A percentile compares a stretch with the other conserved stretches of the same genome.
These are phyloP conservation scores for Alectura lathami DNA, from an alignment of 2,113 vertebrate genomes.

Conservation along the genomic window DNA sequence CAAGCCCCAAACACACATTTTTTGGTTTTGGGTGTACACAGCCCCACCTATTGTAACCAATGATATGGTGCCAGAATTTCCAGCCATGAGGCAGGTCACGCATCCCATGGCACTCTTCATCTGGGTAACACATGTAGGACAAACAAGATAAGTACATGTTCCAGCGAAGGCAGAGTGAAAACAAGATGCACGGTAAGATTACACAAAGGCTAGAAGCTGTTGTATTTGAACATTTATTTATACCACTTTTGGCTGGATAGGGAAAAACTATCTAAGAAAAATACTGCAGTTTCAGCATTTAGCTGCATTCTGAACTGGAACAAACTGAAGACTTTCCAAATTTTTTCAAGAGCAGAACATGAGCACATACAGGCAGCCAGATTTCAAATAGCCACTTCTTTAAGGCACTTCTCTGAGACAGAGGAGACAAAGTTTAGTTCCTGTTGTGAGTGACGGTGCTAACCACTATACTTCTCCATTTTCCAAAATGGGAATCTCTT, in stretches of 20 bases:
- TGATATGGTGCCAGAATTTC: neutral
- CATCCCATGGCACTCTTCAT: neutral
- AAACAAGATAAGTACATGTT: neutral
- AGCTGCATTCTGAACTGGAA: neutral
- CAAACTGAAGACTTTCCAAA: neutral
- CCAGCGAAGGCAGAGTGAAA: neutral
- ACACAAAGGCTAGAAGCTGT: neutral
- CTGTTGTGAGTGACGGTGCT: neutral
- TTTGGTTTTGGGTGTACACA: constrained; percentile 18
- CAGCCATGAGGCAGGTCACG: neutral
- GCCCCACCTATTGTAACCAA: neutral
- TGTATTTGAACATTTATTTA: neutral
- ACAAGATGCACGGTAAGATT: neutral
- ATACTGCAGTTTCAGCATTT: neutral
- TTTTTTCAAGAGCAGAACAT: neutral
- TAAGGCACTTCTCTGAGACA: neutral
- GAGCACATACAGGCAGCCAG: neutral
- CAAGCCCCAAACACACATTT: neutral
- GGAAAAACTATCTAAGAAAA: neutral
- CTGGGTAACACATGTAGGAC: constrained; percentile 1
- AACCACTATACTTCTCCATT: neutral
- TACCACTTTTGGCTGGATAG: neutral
- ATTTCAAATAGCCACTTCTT: neutral
- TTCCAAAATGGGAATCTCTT: neutral
- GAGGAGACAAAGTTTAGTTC: neutral